A percentile compares a stretch with the other conserved stretches of the same genome.
Conservation (phyloP, 2,113 vertebrate species). For the Cygnus atratus region DNA sequence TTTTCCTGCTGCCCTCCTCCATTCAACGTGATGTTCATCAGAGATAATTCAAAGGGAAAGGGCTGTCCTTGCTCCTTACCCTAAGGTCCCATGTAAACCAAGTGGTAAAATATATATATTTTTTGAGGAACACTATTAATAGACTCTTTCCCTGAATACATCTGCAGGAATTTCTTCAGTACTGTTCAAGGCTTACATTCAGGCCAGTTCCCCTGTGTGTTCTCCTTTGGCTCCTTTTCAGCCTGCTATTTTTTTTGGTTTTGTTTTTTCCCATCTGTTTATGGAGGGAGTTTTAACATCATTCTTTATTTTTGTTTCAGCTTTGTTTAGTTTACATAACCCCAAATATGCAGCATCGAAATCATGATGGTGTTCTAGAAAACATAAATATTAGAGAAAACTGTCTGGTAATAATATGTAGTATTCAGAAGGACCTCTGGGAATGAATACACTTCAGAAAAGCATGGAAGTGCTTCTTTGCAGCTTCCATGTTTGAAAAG, state of each 20-base stretch:
- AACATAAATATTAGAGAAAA: conserved; percentile 51
- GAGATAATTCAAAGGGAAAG: neutral
- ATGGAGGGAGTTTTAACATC: conserved; percentile 1
- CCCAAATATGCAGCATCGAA: conserved; percentile 56
- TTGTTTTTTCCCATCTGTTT: conserved; percentile 31
- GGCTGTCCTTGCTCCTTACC: neutral
- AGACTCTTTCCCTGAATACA: conserved; percentile 26
- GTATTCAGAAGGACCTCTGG: neutral
- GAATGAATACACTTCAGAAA: conserved; percentile 40
- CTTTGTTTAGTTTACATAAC: conserved; percentile 59
- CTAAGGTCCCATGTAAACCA: neutral
- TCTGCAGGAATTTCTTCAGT: conserved; percentile 34
- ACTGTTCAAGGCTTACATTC: conserved; percentile 18
- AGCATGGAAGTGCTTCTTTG: neutral
- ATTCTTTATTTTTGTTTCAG: conserved; percentile 67
- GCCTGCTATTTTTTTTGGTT: conserved; percentile 18
- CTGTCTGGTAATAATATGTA: conserved; percentile 13
- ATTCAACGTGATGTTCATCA: neutral
- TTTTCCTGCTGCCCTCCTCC: neutral
- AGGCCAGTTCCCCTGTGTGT: conserved; percentile 41
- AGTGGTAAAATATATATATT: neutral
- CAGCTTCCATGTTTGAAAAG: neutral
- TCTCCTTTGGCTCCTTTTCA: conserved; percentile 41
- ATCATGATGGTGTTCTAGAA: conserved; percentile 38
- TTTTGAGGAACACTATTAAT: conserved; percentile 14